Evolutionary conservation across 2,113 vertebrate species (phyloP).

Genomic region (Pterophyllum scalare): DNA sequence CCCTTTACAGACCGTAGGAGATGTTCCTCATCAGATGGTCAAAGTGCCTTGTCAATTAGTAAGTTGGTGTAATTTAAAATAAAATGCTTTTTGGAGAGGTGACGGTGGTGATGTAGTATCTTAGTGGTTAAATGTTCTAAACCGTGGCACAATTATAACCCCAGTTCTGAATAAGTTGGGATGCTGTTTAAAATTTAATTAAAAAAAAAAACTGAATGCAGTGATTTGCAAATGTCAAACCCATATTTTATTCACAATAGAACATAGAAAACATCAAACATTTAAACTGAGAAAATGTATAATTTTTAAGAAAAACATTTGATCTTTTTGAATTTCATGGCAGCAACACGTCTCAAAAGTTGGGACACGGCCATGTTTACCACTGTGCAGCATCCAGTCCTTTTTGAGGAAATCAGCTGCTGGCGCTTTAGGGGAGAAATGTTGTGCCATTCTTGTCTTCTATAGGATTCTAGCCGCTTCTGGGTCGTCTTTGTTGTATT

Average conservation of each 20-base stretch:
- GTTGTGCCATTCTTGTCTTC: too few relatives aligned
- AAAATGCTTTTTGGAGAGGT: background rate
- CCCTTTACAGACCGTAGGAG: constrained; percentile 87
- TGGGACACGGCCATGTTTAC: background rate
- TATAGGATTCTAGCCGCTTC: too few relatives aligned
- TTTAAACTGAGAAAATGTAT: background rate
- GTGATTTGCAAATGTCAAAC: background rate
- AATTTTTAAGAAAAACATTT: background rate
- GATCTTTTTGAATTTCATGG: background rate
- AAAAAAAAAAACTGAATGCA: background rate
- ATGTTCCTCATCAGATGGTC: constrained; percentile 83
- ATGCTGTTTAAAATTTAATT: background rate
- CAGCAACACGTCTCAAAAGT: background rate
- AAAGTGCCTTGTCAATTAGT: constrained; percentile 89
- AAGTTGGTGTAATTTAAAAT: constrained; percentile 67
- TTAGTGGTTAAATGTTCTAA: background rate
- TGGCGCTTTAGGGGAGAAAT: too few relatives aligned
- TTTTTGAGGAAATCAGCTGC: background rate
- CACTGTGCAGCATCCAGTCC: background rate
- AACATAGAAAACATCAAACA: background rate
- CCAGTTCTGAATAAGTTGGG: background rate
- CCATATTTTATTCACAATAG: background rate
- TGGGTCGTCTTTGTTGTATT: too few relatives aligned
- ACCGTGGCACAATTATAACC: background rate
- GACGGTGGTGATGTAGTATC: background rate